Evolutionary conservation across 2,888 invertebrate species (phyloP), one percentile per base, ranked within the genome.

Genomic region (Nemotelus nigrinus): DNA sequence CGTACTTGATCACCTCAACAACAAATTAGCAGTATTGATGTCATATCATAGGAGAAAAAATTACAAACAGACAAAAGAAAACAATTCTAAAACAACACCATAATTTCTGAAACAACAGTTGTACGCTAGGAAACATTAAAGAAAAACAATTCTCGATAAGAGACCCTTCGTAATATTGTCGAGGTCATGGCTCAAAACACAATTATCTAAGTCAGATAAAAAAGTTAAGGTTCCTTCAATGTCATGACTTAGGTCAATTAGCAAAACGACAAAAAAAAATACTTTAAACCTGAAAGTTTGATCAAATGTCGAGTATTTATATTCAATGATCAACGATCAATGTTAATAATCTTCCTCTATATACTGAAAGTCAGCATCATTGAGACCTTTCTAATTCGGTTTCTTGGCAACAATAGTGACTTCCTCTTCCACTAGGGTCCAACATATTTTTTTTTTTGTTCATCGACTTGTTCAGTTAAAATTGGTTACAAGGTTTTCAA

Each of bases 291-390:
- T 25, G 25, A 25, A 60, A 25, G 60, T 39, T 60, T 60, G 60
- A 43, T 60, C 60, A 60, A 60, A 7, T 25, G 7, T 60, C 60
- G 39, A 10, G 25, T 25, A 25, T 25, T 25, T 25, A 60, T 3
- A 60, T 60, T 60, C 60, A 60, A 39, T 60, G 60, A 60, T 60
- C 60, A 39, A 39, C 41, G 60, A 60, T 43, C 60, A 60, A 25
- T 60, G 60, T 41, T 60, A 43, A 4, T 25, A 41, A 25, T 25
- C 41, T 43, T 7, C 60, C 3, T 60, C 7, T 39, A 58, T 58
- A 58, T 58, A 8, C 8, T 58, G 4, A 4, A 25, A 4, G n/a
- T 58, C 58, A 5, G n/a, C 60, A 60, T 60, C 25, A 57, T 57
- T 43, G 41, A 60, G 25, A 60, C 60, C 60, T 60, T 60, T 60